Percentiles rank a stretch among this genome's conserved stretches.
phyloP scores from a whole-genome alignment of 35 echinoderm and acorn worm species.

The Heliocidaris tuberculata region DNA sequence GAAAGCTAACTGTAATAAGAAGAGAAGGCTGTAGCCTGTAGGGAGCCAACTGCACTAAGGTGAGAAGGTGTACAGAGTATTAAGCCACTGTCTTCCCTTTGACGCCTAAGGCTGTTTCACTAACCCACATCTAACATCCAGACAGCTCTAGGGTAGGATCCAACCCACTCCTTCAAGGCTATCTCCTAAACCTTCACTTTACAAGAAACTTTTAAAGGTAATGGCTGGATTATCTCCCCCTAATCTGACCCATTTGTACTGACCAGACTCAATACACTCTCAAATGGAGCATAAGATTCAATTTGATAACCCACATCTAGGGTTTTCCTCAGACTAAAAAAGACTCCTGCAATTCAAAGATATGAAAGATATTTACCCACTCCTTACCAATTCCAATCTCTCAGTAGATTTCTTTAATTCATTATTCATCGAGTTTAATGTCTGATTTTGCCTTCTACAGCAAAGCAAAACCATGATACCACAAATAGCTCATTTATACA shows the following conservation, averaged over 20 bases:
- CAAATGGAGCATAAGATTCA: neutral
- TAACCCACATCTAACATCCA: constrained; percentile 2
- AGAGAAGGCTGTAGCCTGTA: neutral
- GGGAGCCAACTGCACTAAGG: neutral
- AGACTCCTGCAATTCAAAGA: neutral
- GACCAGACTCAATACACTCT: neutral
- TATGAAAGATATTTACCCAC: neutral
- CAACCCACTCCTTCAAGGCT: neutral
- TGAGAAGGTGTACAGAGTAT: neutral
- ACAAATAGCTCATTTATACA: neutral
- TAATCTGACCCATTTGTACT: neutral
- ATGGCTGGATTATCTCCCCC: neutral
- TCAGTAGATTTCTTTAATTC: neutral
- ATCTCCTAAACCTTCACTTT: neutral
- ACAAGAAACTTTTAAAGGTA: neutral
- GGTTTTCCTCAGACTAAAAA: neutral
- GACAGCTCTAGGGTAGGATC: neutral
- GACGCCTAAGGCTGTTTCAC: neutral
- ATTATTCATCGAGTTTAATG: neutral
- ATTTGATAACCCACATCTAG: neutral
- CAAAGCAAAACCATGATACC: neutral
- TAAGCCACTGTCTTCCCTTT: neutral
- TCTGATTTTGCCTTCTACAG: neutral
- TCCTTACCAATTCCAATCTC: neutral
- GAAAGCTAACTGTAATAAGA: too few relatives aligned